Base-by-base conservation (phyloP, 2,113 vertebrate species). In the Acrocephalus arundinaceus region DNA sequence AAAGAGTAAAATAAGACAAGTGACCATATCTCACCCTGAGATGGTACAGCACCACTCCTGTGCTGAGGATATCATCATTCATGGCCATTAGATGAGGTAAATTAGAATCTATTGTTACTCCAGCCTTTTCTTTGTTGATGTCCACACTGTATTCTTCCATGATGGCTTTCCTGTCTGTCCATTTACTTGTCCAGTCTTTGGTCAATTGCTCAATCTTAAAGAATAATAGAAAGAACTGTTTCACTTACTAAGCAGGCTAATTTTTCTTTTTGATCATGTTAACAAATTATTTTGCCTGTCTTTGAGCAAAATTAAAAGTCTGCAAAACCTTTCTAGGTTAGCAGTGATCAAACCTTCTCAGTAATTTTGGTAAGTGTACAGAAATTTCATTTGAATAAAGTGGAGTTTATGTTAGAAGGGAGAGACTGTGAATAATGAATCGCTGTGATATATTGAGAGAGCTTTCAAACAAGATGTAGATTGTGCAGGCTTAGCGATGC, bases 1-100 rank as follows among this genome's bases (percentile, higher is more conserved):
- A 35, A 75, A 87, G n/a, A 11, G 21, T 75, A 90, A 88, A 95
- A 82, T 21, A 27, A 91, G 74, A 58, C 21, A 77, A 52, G 41
- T 57, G 48, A 73, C 35, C 39, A 7, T 27, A 57, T 87, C 98
- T 97, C 97, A 99, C 99, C 99, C 98, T 98, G 97, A 99, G 99
- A 94, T 99, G 98, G 95, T 99, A 99, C 12, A 99, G 98, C 85
- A 98, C 98, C 16, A 99, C 98, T 45, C 98, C 98, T 13, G 99
- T 99, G 96, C 99, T 99, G 89, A 99, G 98, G 67, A 99, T 98
- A 20, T 99, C 99, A 20, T 99, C 97, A 67, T 99, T 98, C 94
- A 99, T 95, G 19, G 98, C 97, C 76, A 99, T 98, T 45, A 99
- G 97, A 97, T 99, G 99, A 21, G 99, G 99, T 88, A 98, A 97